Percentiles rank a stretch among this genome's conserved stretches.
These are phyloP conservation scores for Martes martes DNA, from an alignment of 2,113 vertebrate genomes.

Conservation along the genomic window DNA sequence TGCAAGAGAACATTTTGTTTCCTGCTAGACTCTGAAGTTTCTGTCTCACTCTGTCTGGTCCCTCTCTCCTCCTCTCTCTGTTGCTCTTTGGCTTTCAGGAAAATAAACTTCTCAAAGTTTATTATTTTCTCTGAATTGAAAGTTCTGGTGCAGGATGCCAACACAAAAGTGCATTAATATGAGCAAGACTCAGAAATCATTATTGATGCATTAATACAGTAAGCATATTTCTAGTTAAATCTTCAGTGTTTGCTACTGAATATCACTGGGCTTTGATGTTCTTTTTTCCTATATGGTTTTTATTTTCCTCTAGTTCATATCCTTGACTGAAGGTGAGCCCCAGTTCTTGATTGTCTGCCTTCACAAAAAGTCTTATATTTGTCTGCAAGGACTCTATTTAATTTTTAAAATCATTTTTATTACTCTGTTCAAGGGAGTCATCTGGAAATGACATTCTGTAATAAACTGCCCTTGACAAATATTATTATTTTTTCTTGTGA, in stretches of 20 bases:
- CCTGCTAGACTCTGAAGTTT: background rate
- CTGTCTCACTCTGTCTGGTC: background rate
- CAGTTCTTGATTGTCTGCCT: background rate
- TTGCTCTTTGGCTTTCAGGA: background rate
- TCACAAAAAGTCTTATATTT: background rate
- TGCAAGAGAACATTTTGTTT: background rate
- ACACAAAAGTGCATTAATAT: background rate
- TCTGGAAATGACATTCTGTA: slow-evolving; percentile 26
- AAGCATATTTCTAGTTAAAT: background rate
- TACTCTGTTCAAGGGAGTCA: slow-evolving; percentile 17
- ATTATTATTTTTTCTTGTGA: slow-evolving; percentile 13
- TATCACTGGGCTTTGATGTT: background rate
- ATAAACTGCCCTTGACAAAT: slow-evolving; percentile 40
- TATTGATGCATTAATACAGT: background rate
- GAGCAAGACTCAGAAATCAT: background rate
- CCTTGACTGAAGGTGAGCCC: background rate
- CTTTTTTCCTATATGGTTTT: background rate
- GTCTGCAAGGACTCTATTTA: slow-evolving; percentile 19
- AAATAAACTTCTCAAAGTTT: background rate
- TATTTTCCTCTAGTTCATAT: background rate
- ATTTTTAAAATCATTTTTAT: slow-evolving; percentile 60
- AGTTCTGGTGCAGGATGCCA: background rate
- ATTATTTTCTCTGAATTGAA: slow-evolving; percentile 22
- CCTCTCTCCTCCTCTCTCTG: background rate
- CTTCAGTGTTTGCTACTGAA: background rate